A percentile compares a stretch with the other conserved stretches of the same genome.
Evolutionary conservation across 2,888 invertebrate genomes (phyloP).

Genomic region (Cremastinae sp.): DNA sequence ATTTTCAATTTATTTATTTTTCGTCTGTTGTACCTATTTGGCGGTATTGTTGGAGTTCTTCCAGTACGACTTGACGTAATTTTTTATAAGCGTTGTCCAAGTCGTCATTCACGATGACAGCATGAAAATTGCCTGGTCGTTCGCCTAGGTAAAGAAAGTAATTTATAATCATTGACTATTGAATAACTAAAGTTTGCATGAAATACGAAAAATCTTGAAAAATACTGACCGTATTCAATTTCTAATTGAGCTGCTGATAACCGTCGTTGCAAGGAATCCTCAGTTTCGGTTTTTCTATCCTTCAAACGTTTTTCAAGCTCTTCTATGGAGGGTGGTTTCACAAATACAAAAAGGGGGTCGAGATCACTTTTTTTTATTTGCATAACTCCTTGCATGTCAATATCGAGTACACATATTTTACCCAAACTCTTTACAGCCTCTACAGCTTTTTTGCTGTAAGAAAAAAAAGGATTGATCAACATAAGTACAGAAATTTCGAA

Average conservation of each 20-base stretch:
- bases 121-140: conserved; percentile 89
- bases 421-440: conserved; percentile 89
- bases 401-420: conserved; percentile 95
- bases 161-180: background rate
- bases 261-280: conserved; percentile 90
- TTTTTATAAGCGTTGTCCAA: conserved; percentile 90
- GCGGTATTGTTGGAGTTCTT: conserved; percentile 83
- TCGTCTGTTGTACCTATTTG: conserved; percentile 67
- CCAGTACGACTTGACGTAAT: conserved; percentile 86
- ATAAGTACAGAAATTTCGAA: too few species aligned
- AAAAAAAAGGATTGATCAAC: conserved; percentile 24
- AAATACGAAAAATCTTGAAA: background rate
- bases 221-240: conserved; percentile 88
- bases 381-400: conserved; percentile 97
- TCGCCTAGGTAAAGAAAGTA: conserved; percentile 78
- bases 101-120: conserved; percentile 90
- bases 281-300: conserved; percentile 93
- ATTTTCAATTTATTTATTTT: background rate
- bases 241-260: conserved; percentile 90
- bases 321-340: conserved; percentile 94
- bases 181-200: background rate
- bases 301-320: conserved; percentile 88
- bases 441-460: conserved; percentile 90
- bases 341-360: conserved; percentile 92
- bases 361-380: conserved; percentile 91